These are phyloP conservation scores for Crocuta crocuta DNA, from an alignment of 2,113 vertebrate species.

Conservation along the genomic window DNA sequence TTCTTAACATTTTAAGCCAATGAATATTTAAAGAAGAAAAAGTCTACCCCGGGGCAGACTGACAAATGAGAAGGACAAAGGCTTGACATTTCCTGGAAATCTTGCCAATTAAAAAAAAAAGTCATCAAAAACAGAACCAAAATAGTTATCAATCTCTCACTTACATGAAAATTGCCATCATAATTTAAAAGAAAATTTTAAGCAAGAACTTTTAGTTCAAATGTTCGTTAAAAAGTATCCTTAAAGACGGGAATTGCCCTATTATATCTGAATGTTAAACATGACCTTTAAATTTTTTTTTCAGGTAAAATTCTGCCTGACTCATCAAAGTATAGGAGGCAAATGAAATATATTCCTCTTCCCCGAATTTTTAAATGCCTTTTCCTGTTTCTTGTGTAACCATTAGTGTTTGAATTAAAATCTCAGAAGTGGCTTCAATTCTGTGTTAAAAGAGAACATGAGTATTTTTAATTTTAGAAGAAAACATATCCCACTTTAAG, in stretches of 20 bases:
- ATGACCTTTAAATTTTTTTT: conserved; percentile 18
- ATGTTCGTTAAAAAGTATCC: background rate
- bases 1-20: conserved; percentile 61
- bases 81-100: conserved; percentile 54
- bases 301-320: conserved; percentile 15
- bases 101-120: conserved; percentile 49
- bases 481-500: background rate
- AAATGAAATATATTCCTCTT: conserved; percentile 45
- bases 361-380: background rate
- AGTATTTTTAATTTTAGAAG: background rate
- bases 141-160: background rate
- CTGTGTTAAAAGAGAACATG: background rate
- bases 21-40: conserved; percentile 76
- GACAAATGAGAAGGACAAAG: conserved; percentile 53
- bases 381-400: background rate
- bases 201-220: background rate
- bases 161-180: background rate
- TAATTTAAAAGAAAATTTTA: conserved; percentile 29
- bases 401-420: conserved; percentile 23
- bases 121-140: conserved; percentile 12
- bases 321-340: conserved; percentile 46
- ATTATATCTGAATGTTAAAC: background rate
- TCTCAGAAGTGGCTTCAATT: conserved; percentile 28
- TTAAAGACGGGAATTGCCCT: background rate
- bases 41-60: background rate